Percentiles rank a stretch among this genome's conserved stretches.
These are phyloP conservation scores for Siniperca undulata DNA, from an alignment of 2,797 vertebrate species.

Conservation along the genomic window DNA sequence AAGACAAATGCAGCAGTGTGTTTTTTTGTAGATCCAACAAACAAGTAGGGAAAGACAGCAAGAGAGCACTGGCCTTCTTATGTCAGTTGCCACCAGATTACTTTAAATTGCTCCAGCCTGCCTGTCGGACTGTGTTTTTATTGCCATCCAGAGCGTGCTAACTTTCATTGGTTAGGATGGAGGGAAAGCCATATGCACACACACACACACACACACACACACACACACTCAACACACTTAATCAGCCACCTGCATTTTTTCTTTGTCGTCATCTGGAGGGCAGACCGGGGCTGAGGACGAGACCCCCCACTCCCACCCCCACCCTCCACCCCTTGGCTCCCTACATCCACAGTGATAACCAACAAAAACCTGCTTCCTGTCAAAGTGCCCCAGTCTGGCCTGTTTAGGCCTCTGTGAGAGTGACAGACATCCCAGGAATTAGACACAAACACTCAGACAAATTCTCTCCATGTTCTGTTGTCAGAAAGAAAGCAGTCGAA, in stretches of 20 bases:
- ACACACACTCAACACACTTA: conserved; percentile 55
- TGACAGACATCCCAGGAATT: conserved; percentile 63
- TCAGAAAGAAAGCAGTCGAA: conserved; percentile 65
- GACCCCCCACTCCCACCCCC: conserved; percentile 37
- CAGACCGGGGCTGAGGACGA: conserved; percentile 55
- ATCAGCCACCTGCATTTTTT: conserved; percentile 74
- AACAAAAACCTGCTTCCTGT: conserved; percentile 68
- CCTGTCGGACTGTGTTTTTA: conserved; percentile 70
- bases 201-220: conserved; percentile 49
- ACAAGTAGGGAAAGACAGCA: conserved; percentile 49
- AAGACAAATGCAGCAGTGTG: conserved; percentile 63
- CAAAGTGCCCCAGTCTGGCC: conserved; percentile 30
- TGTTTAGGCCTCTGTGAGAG: conserved; percentile 33
- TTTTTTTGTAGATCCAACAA: conserved; percentile 68
- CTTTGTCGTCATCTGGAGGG: conserved; percentile 74
- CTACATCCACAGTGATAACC: conserved; percentile 35
- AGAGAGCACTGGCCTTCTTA: conserved; percentile 53
- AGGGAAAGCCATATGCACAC: conserved; percentile 53
- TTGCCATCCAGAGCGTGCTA: conserved; percentile 64
- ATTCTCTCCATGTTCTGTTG: conserved; percentile 52
- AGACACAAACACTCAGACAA: conserved; percentile 49
- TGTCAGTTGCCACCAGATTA: conserved; percentile 60
- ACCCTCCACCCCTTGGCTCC: neutral
- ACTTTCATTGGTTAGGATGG: conserved; percentile 56
- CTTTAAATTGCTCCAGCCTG: conserved; percentile 63